These are phyloP conservation scores for Dasyurus viverrinus DNA, from an alignment of 2,113 vertebrate species.

Conservation along the genomic window DNA sequence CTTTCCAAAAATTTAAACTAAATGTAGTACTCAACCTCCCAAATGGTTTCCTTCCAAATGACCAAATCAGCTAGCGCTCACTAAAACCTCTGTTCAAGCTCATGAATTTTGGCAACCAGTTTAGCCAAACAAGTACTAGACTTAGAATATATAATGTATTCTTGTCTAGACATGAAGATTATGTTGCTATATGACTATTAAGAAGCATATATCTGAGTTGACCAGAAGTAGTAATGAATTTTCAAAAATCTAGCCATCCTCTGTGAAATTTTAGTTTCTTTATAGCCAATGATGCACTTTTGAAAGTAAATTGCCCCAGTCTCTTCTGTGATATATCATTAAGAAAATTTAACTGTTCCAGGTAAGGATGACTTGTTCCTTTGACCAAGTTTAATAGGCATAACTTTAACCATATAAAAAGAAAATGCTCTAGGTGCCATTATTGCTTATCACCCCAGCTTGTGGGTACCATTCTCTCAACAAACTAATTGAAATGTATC, in stretches of 20 bases:
- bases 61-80: neutral
- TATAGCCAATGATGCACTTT: slow-evolving; percentile 6
- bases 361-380: neutral
- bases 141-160: neutral
- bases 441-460: slow-evolving; percentile 38
- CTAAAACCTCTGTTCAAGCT: neutral
- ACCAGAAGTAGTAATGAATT: neutral
- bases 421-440: neutral
- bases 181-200: neutral
- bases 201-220: neutral
- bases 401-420: neutral
- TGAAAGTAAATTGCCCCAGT: neutral
- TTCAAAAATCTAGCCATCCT: neutral
- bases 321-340: neutral
- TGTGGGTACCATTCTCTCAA: slow-evolving; percentile 24
- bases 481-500: slow-evolving; percentile 15
- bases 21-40: slow-evolving; percentile 1
- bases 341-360: neutral
- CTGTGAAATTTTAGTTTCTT: slow-evolving; percentile 18
- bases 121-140: slow-evolving; percentile 5
- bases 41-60: slow-evolving; percentile 28
- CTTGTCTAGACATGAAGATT: slow-evolving; percentile 1
- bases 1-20: neutral
- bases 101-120: neutral
- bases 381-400: neutral